Evolutionary conservation across 2,797 vertebrate genomes (phyloP), one percentile per base, ranked within the genome.

Genomic region (Naso thynnoides): DNA sequence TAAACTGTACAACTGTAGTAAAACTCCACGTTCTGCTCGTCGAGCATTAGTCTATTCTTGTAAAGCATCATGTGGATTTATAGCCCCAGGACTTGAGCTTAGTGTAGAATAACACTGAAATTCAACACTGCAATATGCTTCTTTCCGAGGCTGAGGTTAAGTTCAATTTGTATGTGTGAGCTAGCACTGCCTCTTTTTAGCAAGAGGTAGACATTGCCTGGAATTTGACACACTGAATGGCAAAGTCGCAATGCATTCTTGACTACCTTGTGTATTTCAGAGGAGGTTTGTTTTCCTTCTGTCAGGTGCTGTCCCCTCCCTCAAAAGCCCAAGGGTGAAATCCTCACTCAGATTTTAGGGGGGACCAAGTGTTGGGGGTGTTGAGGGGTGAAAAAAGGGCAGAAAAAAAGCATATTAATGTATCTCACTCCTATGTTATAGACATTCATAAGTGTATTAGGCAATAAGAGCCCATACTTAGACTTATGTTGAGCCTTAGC

Each of bases 1-100:
- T 76, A 73, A 85, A 86, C 77, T 73, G 23, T 54, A n/a, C 15
- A 50, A 50, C 49, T 11, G 8, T 3, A 56, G 67, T 83, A 45
- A 58, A 73, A 50, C 38, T 58, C 15, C n/a, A 18, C 29, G 57
- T 48, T 78, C 39, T 49, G 56, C 18, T 13, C 14, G 55, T 52
- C 42, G 9, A n/a, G 39, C 47, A 31, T 61, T 48, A 60, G 36
- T 49, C 16, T n/a, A 21, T 19, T 49, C 64, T 59, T 59, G 57
- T 71, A 44, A 78, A 78, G 67, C 10, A 67, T 73, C 11, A 49
- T 16, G 45, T 38, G 49, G 21, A 50, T 73, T 60, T 59, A 64
- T 45, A 33, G 61, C 58, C 56, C 8, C 4, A 10, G 49, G 56
- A 31, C 33, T n/a, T 26, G 13, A 39, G 24, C 36, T 49, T 27